phyloP scores from a whole-genome alignment of 2,797 vertebrate genomes.

The Petrocephalus schoutedeni region DNA sequence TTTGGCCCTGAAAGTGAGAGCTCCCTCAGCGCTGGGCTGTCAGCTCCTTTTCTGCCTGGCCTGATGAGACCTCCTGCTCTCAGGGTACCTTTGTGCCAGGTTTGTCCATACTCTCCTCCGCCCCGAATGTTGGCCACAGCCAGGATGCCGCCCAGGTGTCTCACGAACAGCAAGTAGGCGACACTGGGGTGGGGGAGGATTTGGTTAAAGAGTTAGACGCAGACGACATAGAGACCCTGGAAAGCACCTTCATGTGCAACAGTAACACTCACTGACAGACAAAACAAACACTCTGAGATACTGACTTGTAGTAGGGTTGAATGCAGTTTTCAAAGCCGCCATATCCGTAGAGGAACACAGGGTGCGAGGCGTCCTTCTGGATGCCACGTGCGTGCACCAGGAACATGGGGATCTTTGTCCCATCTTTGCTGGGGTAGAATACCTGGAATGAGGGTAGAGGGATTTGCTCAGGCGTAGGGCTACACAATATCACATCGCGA shows the following conservation, averaged over 20 bases:
- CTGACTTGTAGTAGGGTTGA: slow-evolving; percentile 65
- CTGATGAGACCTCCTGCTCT: not conserved
- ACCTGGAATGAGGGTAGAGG: slow-evolving; percentile 46
- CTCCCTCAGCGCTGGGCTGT: not conserved
- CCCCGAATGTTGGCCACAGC: slow-evolving; percentile 70
- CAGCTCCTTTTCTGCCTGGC: not conserved
- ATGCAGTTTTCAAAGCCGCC: slow-evolving; percentile 66
- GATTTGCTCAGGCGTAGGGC: not conserved
- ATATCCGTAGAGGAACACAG: slow-evolving; percentile 66
- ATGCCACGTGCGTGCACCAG: slow-evolving; percentile 57
- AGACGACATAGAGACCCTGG: not conserved
- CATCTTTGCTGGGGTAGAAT: slow-evolving; percentile 66
- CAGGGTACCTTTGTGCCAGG: slow-evolving; percentile 67
- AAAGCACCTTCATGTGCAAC: not conserved
- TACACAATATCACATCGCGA: too few relatives aligned
- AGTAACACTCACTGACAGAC: not conserved
- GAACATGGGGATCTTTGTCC: slow-evolving; percentile 69
- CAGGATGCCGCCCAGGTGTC: slow-evolving; percentile 66
- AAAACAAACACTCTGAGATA: not conserved
- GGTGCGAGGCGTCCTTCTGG: slow-evolving; percentile 53
- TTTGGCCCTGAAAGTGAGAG: not conserved
- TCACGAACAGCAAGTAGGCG: slow-evolving; percentile 60
- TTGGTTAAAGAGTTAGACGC: not conserved
- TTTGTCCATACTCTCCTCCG: slow-evolving; percentile 68
- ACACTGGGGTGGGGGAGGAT: slow-evolving; percentile 42